These are phyloP conservation scores for Drosophila pallidifrons DNA, from an alignment of 1,140 invertebrate genomes.

Conservation along the genomic window DNA sequence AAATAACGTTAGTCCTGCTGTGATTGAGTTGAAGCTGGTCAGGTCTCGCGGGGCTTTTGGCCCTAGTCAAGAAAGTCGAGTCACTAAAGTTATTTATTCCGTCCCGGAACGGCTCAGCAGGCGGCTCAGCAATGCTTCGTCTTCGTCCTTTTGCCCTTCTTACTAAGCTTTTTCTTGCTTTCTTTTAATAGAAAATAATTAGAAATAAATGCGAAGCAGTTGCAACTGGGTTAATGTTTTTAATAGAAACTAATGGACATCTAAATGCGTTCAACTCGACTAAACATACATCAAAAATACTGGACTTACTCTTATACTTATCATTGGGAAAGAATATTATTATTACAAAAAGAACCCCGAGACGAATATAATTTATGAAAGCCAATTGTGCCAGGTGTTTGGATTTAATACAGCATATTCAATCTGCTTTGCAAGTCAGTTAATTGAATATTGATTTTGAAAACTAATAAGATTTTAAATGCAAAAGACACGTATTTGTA, in stretches of 20 bases:
- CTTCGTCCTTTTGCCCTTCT: conserved; percentile 7
- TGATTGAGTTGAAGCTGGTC: conserved; percentile 76
- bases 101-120: conserved; percentile 44
- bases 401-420: no score
- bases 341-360: no score
- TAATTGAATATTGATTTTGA: conserved; percentile 5
- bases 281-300: conserved; percentile 1
- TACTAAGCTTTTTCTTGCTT: conserved; percentile 9
- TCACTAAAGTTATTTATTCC: conserved; percentile 64
- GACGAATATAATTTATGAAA: not conserved
- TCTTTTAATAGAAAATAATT: conserved; percentile 81
- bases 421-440: not conserved
- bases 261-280: conserved; percentile 22
- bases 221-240: conserved; percentile 52
- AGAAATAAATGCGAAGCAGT: conserved; percentile 66
- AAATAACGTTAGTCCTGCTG: conserved; percentile 74
- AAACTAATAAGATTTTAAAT: not conserved
- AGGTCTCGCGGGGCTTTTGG: conserved; percentile 61
- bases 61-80: conserved; percentile 39
- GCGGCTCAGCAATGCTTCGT: conserved; percentile 23
- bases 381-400: not conserved
- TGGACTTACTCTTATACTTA: no score
- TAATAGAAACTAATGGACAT: conserved; percentile 75
- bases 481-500: not conserved
- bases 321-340: no score